These are phyloP conservation scores for Chromoteleia sp. DNA, from an alignment of 2,888 invertebrate genomes.

Conservation along the genomic window DNA sequence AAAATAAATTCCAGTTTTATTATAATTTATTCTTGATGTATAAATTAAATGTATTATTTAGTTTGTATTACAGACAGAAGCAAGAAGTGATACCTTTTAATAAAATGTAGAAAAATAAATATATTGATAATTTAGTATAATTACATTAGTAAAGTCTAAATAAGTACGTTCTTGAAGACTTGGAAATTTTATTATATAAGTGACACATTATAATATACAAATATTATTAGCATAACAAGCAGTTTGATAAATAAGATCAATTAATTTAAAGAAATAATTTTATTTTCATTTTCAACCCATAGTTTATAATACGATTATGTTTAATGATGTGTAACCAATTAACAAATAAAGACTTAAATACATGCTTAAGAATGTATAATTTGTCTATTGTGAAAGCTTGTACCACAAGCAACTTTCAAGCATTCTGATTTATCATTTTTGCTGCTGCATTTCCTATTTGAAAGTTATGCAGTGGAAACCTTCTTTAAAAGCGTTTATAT, in stretches of 20 bases:
- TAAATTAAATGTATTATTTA: too few species aligned
- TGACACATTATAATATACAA: too few species aligned
- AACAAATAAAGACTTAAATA: not conserved
- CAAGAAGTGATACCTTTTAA: too few species aligned
- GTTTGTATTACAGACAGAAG: too few species aligned
- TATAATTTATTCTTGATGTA: too few species aligned
- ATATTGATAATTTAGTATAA: not conserved
- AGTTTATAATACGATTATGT: not conserved
- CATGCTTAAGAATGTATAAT: slow-evolving; percentile 1
- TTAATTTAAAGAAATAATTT: not conserved
- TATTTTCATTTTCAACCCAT: not conserved
- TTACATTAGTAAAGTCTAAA: not conserved
- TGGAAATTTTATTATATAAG: too few species aligned
- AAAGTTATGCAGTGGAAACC: not conserved
- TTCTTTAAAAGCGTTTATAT: slow-evolving; percentile 23
- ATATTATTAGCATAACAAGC: too few species aligned
- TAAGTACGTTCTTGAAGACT: too few species aligned
- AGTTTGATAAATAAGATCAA: too few species aligned
- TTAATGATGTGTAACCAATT: not conserved
- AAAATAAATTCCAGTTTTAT: slow-evolving; percentile 11
- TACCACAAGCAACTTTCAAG: too few species aligned
- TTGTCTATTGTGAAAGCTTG: too few species aligned
- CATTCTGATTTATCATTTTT: not conserved
- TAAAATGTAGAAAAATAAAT: too few species aligned
- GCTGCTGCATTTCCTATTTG: not conserved